Conservation (phyloP, 2,113 vertebrate genomes). For the Zingel zingel region DNA sequence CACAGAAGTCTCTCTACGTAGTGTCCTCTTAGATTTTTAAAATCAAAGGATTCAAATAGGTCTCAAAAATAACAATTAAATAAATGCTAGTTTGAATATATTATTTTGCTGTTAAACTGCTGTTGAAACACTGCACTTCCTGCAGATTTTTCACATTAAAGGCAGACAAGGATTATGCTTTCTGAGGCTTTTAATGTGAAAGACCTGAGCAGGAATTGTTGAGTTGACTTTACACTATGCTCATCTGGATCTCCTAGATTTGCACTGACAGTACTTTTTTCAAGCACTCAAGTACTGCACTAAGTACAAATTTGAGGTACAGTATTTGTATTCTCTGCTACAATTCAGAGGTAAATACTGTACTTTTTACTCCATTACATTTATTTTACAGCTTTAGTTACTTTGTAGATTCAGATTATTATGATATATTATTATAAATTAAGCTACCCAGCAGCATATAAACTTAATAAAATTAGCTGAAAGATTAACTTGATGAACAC, state of each 20-base stretch:
- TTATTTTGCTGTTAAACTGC: not conserved
- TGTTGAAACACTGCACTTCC: not conserved
- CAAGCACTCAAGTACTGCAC: not conserved
- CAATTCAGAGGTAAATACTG: not conserved
- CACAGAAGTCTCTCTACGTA: not conserved
- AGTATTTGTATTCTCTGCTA: not conserved
- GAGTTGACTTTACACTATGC: too few species aligned
- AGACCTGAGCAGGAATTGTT: not conserved
- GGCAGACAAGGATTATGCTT: not conserved
- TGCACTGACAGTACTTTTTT: not conserved
- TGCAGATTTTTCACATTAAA: conserved; percentile 2
- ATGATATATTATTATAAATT: not conserved
- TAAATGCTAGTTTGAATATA: not conserved
- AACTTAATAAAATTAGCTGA: not conserved
- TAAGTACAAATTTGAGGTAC: not conserved
- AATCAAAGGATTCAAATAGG: not conserved
- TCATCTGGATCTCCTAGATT: not conserved
- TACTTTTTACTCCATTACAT: not conserved
- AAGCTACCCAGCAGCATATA: not conserved
- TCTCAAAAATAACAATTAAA: too few species aligned
- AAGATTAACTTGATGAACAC: not conserved
- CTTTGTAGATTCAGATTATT: not conserved
- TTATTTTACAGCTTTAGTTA: not conserved
- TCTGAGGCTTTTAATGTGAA: conserved; percentile 19
- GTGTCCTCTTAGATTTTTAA: not conserved